Conservation (phyloP, 2,113 vertebrate species). For the Phaethornis superciliosus region DNA sequence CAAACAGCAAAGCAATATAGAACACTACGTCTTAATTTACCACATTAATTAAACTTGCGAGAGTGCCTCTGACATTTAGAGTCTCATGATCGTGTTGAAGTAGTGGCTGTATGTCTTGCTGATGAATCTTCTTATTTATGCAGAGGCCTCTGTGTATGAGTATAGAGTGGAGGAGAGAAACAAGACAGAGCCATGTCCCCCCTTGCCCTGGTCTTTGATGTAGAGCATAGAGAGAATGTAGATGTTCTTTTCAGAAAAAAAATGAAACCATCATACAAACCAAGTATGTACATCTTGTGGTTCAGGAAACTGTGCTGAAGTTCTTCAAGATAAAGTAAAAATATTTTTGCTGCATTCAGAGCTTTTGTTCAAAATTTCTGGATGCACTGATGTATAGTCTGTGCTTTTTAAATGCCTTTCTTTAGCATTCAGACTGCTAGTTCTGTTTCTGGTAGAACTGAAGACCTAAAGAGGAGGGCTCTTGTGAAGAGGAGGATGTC, state of each 20-base stretch:
- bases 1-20: conserved; percentile 5
- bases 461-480: neutral
- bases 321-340: neutral
- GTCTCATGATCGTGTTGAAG: conserved; percentile 17
- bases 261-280: too few relatives aligned
- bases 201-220: neutral
- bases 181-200: neutral
- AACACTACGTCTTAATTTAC: conserved; percentile 21
- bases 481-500: neutral
- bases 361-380: neutral
- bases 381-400: neutral
- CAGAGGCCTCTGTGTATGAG: neutral
- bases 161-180: neutral
- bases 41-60: conserved; percentile 33
- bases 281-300: neutral
- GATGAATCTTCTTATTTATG: neutral
- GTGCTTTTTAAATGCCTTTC: neutral
- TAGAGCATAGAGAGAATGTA: neutral
- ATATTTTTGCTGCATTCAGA: neutral
- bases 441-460: neutral
- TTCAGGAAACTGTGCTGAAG: neutral
- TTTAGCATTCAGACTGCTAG: neutral
- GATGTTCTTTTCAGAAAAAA: neutral
- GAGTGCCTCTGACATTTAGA: neutral
- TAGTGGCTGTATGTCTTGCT: neutral